Percentiles rank a stretch among this genome's conserved stretches.
Evolutionary conservation across 2,113 vertebrate genomes (phyloP).

Genomic region (Psittacula cyanocephala): DNA sequence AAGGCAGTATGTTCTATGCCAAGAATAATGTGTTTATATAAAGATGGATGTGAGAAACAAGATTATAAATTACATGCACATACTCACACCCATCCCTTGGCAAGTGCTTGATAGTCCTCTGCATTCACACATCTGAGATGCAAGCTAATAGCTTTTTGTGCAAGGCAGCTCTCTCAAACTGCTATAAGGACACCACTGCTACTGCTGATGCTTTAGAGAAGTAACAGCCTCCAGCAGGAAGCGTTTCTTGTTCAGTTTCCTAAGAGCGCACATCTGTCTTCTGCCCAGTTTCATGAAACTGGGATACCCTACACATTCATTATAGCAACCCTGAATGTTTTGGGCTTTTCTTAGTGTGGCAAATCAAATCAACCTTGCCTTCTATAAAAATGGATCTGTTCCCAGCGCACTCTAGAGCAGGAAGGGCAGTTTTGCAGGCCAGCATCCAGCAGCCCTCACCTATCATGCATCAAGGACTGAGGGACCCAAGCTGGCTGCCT

Average conservation of each 20-base stretch:
- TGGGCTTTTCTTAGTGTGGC: neutral
- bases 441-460: neutral
- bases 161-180: neutral
- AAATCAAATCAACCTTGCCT: neutral
- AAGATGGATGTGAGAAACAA: neutral
- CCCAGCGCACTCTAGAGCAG: rapidly evolving
- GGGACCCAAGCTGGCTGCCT: neutral
- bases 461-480: rapidly evolving
- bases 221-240: neutral
- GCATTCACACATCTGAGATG: neutral
- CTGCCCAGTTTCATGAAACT: neutral
- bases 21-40: neutral
- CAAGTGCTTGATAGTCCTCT: neutral
- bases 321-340: rapidly evolving
- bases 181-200: neutral
- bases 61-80: neutral
- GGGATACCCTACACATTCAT: neutral
- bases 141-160: neutral
- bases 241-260: neutral
- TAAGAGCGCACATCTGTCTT: neutral
- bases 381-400: rapidly evolving
- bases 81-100: neutral
- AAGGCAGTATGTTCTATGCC: neutral
- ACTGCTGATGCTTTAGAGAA: neutral
- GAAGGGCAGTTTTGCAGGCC: neutral